These are phyloP conservation scores for Troides helena DNA, from an alignment of 2,888 invertebrate genomes.

Conservation along the genomic window DNA sequence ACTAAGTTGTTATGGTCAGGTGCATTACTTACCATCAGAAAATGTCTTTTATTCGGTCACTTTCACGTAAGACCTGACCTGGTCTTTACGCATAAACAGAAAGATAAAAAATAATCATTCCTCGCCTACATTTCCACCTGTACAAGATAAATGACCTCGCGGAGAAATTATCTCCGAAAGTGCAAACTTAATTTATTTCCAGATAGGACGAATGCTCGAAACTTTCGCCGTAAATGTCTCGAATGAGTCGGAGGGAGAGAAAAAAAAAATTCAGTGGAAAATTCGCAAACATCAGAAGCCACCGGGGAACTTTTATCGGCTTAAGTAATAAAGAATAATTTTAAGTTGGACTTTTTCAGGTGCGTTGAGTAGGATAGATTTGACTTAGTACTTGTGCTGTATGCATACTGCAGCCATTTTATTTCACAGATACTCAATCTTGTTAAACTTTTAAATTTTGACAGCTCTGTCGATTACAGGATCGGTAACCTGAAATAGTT, in stretches of 20 bases:
- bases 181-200: constrained; percentile 25
- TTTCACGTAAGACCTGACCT: no score
- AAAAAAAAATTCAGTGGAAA: neutral
- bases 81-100: no score
- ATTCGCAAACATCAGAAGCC: neutral
- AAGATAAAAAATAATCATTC: neutral
- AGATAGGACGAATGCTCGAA: constrained; percentile 7
- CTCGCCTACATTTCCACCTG: neutral
- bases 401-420: no score
- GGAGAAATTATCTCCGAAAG: neutral
- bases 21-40: no score
- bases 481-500: no score
- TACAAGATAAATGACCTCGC: constrained; percentile 2
- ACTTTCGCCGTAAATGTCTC: constrained; percentile 21
- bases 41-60: no score
- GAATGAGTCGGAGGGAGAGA: constrained; percentile 12
- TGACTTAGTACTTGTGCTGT: no score
- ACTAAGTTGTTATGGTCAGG: no score
- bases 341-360: neutral
- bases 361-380: neutral
- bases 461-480: no score
- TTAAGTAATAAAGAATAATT: neutral
- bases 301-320: neutral
- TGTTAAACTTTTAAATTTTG: no score
- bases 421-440: no score